A percentile compares a stretch with the other conserved stretches of the same genome.
Evolutionary conservation across 2,113 vertebrate species (phyloP).

Genomic region (Aviceda subcristata): DNA sequence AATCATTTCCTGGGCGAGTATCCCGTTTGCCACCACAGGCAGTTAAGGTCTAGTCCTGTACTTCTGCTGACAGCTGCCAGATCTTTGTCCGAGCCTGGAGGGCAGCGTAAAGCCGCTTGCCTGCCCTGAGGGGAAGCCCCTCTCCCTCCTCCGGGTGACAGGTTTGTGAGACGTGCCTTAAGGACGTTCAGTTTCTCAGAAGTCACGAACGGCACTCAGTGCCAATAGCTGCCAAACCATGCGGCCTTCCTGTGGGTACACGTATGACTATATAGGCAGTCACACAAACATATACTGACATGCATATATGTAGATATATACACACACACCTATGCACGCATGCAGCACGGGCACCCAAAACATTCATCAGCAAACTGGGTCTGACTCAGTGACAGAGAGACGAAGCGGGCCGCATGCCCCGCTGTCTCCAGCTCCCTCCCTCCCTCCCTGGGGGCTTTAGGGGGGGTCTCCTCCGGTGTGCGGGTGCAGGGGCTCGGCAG

Average conservation of each 20-base stretch:
- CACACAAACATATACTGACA: not conserved
- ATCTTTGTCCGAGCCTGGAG: rapidly evolving
- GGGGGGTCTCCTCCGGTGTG: rapidly evolving
- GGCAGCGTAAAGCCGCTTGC: not conserved
- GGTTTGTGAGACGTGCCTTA: not conserved
- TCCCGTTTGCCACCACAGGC: not conserved
- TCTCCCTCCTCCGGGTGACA: not conserved
- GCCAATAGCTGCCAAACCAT: not conserved
- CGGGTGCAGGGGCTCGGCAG: not conserved
- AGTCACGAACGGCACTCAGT: not conserved
- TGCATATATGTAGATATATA: rapidly evolving
- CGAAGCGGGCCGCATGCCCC: rapidly evolving
- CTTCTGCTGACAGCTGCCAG: not conserved
- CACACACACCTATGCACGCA: rapidly evolving
- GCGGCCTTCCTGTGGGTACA: rapidly evolving
- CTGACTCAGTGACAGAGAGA: not conserved
- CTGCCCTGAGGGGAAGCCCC: not conserved
- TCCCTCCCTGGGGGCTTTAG: not conserved
- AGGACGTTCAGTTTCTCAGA: not conserved
- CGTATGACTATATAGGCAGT: not conserved
- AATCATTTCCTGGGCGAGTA: not conserved
- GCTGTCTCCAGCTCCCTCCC: not conserved
- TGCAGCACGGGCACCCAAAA: not conserved
- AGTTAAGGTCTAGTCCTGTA: not conserved
- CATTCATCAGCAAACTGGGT: rapidly evolving